Base-by-base conservation (phyloP, 2,888 invertebrate species). In the Cerastis rubricosa region DNA sequence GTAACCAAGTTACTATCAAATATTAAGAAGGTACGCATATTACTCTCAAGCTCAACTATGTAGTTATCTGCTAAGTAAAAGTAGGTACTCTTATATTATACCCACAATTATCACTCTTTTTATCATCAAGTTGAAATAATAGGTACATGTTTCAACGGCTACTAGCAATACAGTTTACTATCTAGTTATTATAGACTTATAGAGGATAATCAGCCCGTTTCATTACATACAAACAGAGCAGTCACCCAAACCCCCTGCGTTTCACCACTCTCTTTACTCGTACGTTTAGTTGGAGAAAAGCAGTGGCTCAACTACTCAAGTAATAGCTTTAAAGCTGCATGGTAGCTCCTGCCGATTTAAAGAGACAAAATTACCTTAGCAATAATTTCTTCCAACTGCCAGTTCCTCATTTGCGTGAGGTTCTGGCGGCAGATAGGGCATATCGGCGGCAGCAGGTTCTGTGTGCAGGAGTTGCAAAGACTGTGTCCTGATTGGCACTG, bases 391-490 rank as follows among this genome's bases (percentile, higher is more conserved):
- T 96, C 96, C 2, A 96, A 91, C 71, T 93, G 92, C 93, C 94
- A 94, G 87, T 96, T 96, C 84, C 96, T 92, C 93, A 95, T 96
- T 89, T 96, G 95, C 7, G 96, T 96, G 93, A 96, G 95, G 2
- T 91, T 77, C 85, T 95, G 93, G 22, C 96, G 94, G 85, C 96
- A 96, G 51, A 96, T 92, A 6, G 96, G 96, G 78, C 96, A 96
- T 43, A 90, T 88, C 0, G 95, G 92, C 17, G 95, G 94, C 61
- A 87, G 68, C 74, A 96, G 88, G 47, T 80, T 90, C 54, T 83
- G 85, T 4, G 95, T 95, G 85, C 96, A 96, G 0, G 81, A 81
- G 82, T 92, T 90, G 87, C 96, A 96, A 40, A 96, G 89, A 78
- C 96, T 96, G 87, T 96, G 96, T 6, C 96, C 96, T 0, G 95